Evolutionary conservation across 2,888 invertebrate species (phyloP).

Genomic region (Mesorhabditis belari): DNA sequence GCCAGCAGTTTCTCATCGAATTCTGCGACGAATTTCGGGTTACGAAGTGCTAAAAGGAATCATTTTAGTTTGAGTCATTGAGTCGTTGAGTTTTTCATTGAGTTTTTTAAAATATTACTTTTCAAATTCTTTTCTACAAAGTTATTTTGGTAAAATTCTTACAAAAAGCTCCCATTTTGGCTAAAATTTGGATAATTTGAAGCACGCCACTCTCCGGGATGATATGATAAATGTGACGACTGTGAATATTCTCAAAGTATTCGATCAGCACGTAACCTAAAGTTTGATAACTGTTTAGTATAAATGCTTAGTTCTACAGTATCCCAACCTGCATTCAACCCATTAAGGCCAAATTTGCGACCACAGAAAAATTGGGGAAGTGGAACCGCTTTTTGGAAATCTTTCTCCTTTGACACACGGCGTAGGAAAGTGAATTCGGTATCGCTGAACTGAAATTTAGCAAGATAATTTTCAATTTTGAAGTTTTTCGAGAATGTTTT

Average conservation of each 20-base stretch:
- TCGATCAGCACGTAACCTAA: background rate
- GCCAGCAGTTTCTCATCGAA: background rate
- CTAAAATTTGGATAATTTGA: background rate
- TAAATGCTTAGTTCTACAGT: too few species aligned
- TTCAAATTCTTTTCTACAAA: background rate
- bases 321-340: background rate
- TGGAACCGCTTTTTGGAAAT: background rate
- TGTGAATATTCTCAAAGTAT: background rate
- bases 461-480: too few species aligned
- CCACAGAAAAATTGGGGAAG: background rate
- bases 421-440: background rate
- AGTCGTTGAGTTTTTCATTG: too few species aligned
- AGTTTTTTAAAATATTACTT: background rate
- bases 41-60: background rate
- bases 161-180: background rate
- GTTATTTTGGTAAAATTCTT: too few species aligned
- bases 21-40: background rate
- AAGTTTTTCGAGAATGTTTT: too few species aligned
- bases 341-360: background rate
- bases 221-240: background rate
- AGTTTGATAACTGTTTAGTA: background rate
- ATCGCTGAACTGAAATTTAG: background rate
- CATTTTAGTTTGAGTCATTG: too few species aligned
- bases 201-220: background rate
- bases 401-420: background rate